Conservation (phyloP, 2,888 invertebrate species). For the Actias luna region DNA sequence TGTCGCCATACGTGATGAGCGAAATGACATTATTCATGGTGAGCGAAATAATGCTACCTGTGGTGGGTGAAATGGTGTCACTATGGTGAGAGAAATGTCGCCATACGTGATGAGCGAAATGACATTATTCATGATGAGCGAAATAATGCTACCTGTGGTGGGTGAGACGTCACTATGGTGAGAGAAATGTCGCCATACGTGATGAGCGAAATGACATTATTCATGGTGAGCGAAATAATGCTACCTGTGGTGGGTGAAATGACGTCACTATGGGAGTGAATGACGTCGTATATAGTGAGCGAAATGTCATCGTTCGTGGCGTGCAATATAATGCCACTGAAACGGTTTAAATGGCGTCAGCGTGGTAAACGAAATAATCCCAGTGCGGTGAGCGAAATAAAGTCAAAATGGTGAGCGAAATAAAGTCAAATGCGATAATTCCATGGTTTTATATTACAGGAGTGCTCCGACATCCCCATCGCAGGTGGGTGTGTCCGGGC, state of each 20-base stretch:
- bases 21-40: no score
- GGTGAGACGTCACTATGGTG: not conserved
- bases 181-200: no score
- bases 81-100: no score
- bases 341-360: not conserved
- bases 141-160: no score
- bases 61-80: not conserved
- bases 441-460: constrained; percentile 69
- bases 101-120: no score
- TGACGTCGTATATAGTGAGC: no score
- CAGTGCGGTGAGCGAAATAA: not conserved
- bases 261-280: not conserved
- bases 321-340: not conserved
- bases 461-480: constrained; percentile 97
- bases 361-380: not conserved
- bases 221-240: no score
- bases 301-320: not conserved
- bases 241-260: not conserved
- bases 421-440: not conserved
- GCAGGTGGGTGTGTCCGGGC: constrained; percentile 92
- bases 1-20: no score
- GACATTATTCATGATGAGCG: not conserved
- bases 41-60: no score
- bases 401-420: not conserved
- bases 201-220: no score